Conservation (phyloP, 1,140 invertebrate genomes). For the Pinna nobilis region DNA sequence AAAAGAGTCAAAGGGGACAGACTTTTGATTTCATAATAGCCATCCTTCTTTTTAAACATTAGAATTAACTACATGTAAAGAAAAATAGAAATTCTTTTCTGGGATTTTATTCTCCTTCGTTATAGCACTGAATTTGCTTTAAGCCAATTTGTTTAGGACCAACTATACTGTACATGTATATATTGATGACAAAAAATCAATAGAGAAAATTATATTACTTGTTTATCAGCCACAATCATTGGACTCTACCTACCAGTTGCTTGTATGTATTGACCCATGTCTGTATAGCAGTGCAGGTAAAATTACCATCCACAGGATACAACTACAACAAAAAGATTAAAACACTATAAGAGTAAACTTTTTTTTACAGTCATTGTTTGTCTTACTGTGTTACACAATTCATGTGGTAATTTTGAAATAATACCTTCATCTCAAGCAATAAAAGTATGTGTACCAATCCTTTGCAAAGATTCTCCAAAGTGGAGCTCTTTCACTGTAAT, state of each 20-base stretch:
- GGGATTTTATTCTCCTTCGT: too few species aligned
- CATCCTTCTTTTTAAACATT: too few species aligned
- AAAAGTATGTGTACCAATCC: neutral
- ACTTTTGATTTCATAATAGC: too few species aligned
- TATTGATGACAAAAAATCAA: neutral
- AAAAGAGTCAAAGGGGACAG: too few species aligned
- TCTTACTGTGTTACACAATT: neutral
- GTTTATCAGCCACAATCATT: neutral
- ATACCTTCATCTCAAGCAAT: neutral
- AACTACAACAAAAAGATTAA: constrained; percentile 30
- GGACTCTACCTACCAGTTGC: constrained; percentile 43
- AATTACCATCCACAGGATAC: constrained; percentile 50
- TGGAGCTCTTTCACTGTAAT: too few species aligned
- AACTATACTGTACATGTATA: neutral
- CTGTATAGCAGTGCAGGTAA: constrained; percentile 50
- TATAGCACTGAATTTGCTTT: too few species aligned
- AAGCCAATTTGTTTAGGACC: too few species aligned
- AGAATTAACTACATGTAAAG: too few species aligned
- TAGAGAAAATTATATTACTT: neutral
- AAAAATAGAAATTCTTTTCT: too few species aligned
- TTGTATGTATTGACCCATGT: constrained; percentile 49
- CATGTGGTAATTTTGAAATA: constrained; percentile 1
- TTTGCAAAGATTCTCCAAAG: neutral
- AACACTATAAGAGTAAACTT: neutral
- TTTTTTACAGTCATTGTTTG: too few species aligned